Evolutionary conservation across 2,888 invertebrate species (phyloP).

Genomic region (Helicoverpa assulta): DNA sequence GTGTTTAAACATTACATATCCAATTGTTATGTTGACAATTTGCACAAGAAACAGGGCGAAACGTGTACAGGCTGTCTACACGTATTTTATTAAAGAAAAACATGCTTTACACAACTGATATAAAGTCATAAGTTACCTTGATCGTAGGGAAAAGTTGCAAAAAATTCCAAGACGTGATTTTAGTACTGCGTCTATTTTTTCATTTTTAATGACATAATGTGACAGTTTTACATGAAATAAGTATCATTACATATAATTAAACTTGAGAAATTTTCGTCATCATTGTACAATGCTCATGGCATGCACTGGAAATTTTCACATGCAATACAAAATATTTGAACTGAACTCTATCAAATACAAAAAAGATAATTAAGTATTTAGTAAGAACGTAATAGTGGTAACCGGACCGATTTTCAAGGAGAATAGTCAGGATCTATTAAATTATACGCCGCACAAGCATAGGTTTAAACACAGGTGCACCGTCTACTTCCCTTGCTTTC

Average conservation of each 20-base stretch:
- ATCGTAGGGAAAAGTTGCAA: constrained; percentile 62
- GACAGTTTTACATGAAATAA: constrained; percentile 64
- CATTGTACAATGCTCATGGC: constrained; percentile 41
- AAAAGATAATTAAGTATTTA: background rate
- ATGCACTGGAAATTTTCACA: constrained; percentile 40
- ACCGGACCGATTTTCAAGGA: too few species aligned
- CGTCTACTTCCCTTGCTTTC: too few species aligned
- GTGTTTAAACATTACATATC: constrained; percentile 71
- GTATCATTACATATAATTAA: constrained; percentile 61
- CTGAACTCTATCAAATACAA: constrained; percentile 4
- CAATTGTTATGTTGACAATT: constrained; percentile 82
- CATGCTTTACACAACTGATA: constrained; percentile 34
- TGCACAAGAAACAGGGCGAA: constrained; percentile 83
- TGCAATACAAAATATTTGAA: constrained; percentile 38
- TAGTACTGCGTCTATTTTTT: constrained; percentile 61
- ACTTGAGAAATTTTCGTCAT: constrained; percentile 49
- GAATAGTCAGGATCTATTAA: too few species aligned
- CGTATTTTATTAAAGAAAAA: constrained; percentile 48
- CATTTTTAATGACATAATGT: constrained; percentile 66
- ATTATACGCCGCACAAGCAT: too few species aligned
- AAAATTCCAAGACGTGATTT: constrained; percentile 63
- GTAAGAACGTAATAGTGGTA: too few species aligned
- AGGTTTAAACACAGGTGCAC: too few species aligned
- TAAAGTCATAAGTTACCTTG: constrained; percentile 50
- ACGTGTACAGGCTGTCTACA: constrained; percentile 66